Evolutionary conservation across 2,797 vertebrate species (phyloP).

Genomic region (Peromyscus eremicus): DNA sequence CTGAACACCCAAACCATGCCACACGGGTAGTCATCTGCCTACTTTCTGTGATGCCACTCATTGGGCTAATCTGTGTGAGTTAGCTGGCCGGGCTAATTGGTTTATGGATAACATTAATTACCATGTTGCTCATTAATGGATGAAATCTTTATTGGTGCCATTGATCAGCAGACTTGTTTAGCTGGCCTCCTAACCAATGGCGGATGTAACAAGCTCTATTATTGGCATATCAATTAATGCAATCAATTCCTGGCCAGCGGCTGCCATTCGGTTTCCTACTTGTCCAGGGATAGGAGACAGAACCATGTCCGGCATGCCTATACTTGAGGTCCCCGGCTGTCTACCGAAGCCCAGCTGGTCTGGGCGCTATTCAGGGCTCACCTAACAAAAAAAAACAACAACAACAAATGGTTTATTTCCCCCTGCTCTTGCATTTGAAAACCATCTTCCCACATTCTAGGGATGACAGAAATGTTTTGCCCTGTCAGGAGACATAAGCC

Average conservation of each 20-base stretch:
- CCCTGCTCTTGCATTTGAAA: conserved; percentile 22
- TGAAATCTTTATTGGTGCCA: conserved; percentile 99
- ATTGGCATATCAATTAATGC: conserved; percentile 99
- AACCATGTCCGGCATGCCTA: conserved; percentile 89
- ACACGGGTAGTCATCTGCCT: background rate
- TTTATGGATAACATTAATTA: conserved; percentile 99
- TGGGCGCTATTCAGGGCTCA: conserved; percentile 78
- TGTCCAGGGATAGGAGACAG: conserved; percentile 88
- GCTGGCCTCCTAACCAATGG: conserved; percentile 99
- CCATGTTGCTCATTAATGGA: conserved; percentile 99
- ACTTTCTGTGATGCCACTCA: conserved; percentile 86
- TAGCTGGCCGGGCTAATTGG: conserved; percentile 95
- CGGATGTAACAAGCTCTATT: conserved; percentile 99
- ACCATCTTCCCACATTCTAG: background rate
- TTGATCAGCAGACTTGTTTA: conserved; percentile 99
- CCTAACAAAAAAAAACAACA: conserved; percentile 37
- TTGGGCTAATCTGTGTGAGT: conserved; percentile 89
- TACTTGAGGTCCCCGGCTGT: conserved; percentile 83
- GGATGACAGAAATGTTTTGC: conserved; percentile 57
- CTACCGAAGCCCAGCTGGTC: conserved; percentile 79
- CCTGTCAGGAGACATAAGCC: background rate
- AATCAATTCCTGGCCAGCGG: conserved; percentile 99
- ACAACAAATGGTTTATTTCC: too few relatives aligned
- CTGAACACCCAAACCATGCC: rapidly evolving
- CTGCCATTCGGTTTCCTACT: conserved; percentile 92